phyloP scores from a whole-genome alignment of 92 coral and sea anemone genomes.

The Heteractis magnifica region DNA sequence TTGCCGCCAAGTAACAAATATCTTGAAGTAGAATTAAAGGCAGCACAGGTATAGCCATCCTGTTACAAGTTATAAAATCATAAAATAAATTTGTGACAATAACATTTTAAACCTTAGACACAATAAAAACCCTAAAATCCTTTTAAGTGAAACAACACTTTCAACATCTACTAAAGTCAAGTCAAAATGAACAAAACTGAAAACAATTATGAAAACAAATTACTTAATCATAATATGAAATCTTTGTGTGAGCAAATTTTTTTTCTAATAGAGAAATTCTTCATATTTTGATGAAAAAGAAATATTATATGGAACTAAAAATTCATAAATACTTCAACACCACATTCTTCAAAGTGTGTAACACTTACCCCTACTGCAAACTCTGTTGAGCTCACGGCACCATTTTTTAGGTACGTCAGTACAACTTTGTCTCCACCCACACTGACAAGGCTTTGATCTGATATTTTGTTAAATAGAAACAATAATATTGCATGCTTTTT shows the following conservation, averaged over 20 bases:
- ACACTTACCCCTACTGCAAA: constrained; percentile 82
- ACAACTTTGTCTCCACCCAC: constrained; percentile 88
- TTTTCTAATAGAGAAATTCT: no score
- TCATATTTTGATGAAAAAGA: no score
- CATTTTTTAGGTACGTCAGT: constrained; percentile 70
- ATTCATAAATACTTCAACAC: no score
- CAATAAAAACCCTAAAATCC: background rate
- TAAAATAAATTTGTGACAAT: background rate
- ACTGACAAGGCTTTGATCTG: constrained; percentile 88
- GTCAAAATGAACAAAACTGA: no score
- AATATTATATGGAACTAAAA: no score
- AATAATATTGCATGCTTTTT: no score
- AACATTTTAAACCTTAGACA: background rate
- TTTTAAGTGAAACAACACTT: no score
- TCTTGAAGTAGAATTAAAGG: constrained; percentile 93
- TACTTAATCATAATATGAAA: no score
- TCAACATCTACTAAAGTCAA: no score
- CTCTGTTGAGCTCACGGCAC: constrained; percentile 65
- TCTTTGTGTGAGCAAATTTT: no score
- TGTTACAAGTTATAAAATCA: constrained; percentile 19
- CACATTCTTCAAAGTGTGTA: no score
- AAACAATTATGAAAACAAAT: no score
- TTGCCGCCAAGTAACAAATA: constrained; percentile 88
- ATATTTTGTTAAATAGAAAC: constrained; percentile 26
- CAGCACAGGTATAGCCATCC: constrained; percentile 92